Evolutionary conservation across 2,113 vertebrate species (phyloP), one percentile per base, ranked within the genome.

Genomic region (Baryphthengus martii): DNA sequence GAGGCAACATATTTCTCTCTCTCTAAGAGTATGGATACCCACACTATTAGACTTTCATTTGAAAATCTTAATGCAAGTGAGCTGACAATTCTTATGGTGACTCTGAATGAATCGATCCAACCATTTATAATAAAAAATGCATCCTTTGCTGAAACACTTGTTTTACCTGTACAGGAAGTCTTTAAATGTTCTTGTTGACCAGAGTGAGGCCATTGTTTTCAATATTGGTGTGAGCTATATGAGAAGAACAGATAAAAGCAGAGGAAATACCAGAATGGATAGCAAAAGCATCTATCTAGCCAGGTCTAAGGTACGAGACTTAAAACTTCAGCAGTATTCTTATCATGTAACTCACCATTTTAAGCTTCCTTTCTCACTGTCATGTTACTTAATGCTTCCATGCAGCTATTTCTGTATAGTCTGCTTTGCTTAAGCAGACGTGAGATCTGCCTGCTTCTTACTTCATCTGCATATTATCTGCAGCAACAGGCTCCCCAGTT

Each of bases 381-480:
- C 44, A 9, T 68, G 40, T 62, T 80, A 79, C 53, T 85, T 76
- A 85, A 70, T 76, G 17, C 24, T 82, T 80, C 55, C 42, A 53
- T 50, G 50, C 28, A 83, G 42, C 31, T 92, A 44, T 85, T 88
- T 83, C 62, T 66, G 13, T 67, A 23, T n/a, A 44, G 63, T 66
- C 63, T 77, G 13, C 55, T 80, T 93, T 86, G 59, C 53, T 84
- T 68, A 83, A 94, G 86, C 63, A 94, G 75, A 80, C 3, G 0
- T 65, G 55, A 77, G 45, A 29, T 50, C 65, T 35, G 40, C 26
- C 25, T 88, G 25, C 33, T 85, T 90, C 50, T 77, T 89, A 68
- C 40, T 94, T 93, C 67, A 73, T 82, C 79, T 93, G 50, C 59
- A 80, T 88, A 47, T 82, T 82, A 90, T 79, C 71, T 86, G 65